Conservation (phyloP, 1,140 invertebrate species). For the Ceratoteleas bidentatus region DNA sequence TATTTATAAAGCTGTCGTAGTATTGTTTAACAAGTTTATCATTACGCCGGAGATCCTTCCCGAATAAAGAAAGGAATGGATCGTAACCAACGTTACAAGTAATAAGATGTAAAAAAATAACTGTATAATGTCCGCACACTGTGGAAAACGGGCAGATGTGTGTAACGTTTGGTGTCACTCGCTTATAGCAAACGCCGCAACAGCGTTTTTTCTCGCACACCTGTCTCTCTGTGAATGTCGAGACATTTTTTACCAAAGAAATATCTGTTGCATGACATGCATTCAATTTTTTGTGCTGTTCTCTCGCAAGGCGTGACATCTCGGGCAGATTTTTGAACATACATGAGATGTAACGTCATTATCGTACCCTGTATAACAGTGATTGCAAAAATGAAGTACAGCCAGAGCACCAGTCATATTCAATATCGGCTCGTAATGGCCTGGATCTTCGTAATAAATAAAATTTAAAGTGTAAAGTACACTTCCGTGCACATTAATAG, state of each 20-base stretch:
- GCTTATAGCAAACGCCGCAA: neutral
- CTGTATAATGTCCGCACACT: no score
- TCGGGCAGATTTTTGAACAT: neutral
- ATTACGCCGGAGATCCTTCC: no score
- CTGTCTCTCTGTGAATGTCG: no score
- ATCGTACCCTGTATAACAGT: constrained; percentile 2
- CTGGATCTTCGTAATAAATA: constrained; percentile 7
- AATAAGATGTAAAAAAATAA: no score
- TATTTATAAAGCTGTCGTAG: no score
- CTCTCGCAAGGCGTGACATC: neutral
- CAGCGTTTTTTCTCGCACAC: neutral
- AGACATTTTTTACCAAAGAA: no score
- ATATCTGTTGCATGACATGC: no score
- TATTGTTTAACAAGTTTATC: no score
- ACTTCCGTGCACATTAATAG: neutral
- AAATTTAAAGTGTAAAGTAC: constrained; percentile 4
- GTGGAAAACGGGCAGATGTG: no score
- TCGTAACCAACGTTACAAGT: no score
- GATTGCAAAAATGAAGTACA: neutral
- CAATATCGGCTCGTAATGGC: constrained; percentile 18
- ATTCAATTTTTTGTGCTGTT: no score
- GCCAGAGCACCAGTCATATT: constrained; percentile 7
- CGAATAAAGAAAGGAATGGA: no score
- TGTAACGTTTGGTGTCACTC: neutral
- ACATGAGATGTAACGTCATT: neutral